Conservation (phyloP, 2,888 invertebrate genomes). For the Alitta virens region DNA sequence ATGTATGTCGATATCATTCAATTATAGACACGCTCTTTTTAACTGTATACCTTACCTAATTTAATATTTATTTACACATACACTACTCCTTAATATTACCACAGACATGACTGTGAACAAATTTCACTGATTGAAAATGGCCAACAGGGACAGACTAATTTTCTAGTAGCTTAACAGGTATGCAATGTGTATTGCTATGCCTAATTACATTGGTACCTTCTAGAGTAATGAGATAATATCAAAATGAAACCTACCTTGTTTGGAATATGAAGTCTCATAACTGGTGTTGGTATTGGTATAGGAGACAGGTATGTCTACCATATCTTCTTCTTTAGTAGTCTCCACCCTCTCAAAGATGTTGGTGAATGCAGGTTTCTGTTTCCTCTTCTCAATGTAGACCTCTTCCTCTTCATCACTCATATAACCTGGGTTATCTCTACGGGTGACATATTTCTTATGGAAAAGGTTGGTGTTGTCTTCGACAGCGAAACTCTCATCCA, state of each 20-base stretch:
- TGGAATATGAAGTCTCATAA: neutral
- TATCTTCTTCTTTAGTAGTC: neutral
- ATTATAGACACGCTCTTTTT: too few species aligned
- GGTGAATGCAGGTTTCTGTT: constrained; percentile 18
- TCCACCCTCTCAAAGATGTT: constrained; percentile 17
- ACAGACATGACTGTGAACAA: too few species aligned
- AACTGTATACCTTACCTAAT: too few species aligned
- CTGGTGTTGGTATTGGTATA: neutral
- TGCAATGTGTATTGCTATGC: too few species aligned
- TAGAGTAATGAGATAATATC: too few species aligned
- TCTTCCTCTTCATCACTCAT: constrained; percentile 25
- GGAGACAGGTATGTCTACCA: constrained; percentile 10
- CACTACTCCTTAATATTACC: too few species aligned
- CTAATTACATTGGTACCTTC: too few species aligned
- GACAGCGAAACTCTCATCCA: constrained; percentile 13
- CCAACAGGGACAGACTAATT: too few species aligned
- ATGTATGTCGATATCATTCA: too few species aligned
- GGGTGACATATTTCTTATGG: constrained; percentile 27
- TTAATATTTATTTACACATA: too few species aligned
- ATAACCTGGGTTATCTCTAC: constrained; percentile 33
- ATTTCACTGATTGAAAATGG: too few species aligned
- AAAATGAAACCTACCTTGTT: neutral
- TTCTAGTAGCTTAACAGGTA: too few species aligned
- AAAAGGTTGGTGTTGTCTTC: constrained; percentile 32
- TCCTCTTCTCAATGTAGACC: neutral